Percentiles rank a stretch among this genome's conserved stretches.
These are phyloP conservation scores for Lichenostomus cassidix DNA, from an alignment of 2,113 vertebrate genomes.

Conservation along the genomic window DNA sequence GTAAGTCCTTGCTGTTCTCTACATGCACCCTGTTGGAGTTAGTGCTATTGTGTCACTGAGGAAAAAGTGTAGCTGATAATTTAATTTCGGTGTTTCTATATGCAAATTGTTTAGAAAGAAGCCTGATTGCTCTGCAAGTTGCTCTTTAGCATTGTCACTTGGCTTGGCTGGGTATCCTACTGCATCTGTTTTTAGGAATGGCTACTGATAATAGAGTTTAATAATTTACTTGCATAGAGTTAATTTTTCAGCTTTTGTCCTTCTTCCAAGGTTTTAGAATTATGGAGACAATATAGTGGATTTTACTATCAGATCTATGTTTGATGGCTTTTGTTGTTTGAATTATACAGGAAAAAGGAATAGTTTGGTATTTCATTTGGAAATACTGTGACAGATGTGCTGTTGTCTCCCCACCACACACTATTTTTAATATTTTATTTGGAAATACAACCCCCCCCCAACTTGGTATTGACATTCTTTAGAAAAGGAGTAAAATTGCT, in stretches of 20 bases:
- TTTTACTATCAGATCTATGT: background rate
- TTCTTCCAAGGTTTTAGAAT: background rate
- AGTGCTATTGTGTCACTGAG: background rate
- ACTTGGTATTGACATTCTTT: background rate
- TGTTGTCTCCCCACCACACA: background rate
- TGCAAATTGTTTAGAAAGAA: background rate
- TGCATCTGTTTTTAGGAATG: background rate
- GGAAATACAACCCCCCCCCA: background rate
- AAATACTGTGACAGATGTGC: background rate
- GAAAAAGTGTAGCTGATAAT: background rate
- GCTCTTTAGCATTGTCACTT: background rate
- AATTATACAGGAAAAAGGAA: background rate
- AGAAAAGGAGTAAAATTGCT: conserved; percentile 14
- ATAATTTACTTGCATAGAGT: background rate
- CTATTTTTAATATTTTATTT: background rate
- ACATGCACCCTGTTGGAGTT: background rate
- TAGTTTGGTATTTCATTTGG: background rate
- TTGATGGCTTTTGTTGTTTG: background rate
- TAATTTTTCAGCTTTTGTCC: background rate
- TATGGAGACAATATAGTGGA: background rate
- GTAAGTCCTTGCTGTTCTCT: background rate
- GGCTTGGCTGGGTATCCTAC: background rate
- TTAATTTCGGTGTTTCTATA: background rate
- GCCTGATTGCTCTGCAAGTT: background rate
- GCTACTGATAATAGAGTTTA: background rate